Evolutionary conservation across 53 echinoderm and acorn worm genomes (phyloP).

Genomic region (Crossaster papposus): DNA sequence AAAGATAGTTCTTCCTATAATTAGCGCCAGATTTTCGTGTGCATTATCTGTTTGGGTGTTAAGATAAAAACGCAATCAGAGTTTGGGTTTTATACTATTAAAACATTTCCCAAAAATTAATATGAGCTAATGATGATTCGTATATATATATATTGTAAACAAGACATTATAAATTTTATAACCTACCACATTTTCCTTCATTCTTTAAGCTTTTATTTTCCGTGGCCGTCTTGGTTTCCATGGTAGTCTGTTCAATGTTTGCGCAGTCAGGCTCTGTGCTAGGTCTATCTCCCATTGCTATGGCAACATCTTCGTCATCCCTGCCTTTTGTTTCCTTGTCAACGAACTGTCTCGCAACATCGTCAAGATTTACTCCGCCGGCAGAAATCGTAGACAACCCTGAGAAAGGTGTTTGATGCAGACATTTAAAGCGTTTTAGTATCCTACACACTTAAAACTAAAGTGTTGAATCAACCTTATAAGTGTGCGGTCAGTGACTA

Average conservation of each 20-base stretch:
- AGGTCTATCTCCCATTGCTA: not conserved
- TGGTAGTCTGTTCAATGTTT: not conserved
- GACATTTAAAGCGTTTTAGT: not conserved
- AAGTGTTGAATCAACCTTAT: no score
- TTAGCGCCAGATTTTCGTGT: no score
- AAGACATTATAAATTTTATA: not conserved
- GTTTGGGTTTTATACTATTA: no score
- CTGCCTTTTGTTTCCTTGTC: not conserved
- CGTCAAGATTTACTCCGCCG: not conserved
- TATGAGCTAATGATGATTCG: no score
- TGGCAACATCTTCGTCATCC: not conserved
- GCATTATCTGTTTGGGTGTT: no score
- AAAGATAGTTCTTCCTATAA: no score
- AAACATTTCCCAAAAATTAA: no score
- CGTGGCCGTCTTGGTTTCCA: not conserved
- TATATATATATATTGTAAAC: not conserved
- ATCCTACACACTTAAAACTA: no score
- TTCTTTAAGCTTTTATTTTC: not conserved
- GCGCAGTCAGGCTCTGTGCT: not conserved
- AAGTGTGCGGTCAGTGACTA: no score
- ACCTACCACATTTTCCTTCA: not conserved
- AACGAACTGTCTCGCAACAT: not conserved
- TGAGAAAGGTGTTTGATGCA: not conserved
- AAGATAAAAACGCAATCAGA: no score
- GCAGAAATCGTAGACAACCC: not conserved